Evolutionary conservation across 2,113 vertebrate genomes (phyloP).

Genomic region (Colius striatus): DNA sequence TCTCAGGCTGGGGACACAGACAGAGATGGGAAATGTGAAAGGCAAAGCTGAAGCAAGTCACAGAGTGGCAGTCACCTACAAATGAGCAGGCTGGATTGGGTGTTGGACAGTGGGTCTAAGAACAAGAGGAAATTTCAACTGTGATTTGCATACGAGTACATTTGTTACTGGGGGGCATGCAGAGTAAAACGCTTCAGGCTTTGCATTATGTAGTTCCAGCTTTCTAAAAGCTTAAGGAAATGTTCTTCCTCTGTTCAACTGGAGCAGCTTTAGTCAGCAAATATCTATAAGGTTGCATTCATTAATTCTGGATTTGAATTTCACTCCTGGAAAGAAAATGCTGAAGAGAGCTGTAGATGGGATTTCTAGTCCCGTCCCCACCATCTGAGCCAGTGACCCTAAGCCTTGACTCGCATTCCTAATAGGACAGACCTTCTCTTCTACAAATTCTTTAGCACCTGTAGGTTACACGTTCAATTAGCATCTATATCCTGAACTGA

Average conservation of each 20-base stretch:
- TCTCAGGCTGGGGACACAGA: not conserved
- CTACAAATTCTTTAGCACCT: constrained; percentile 49
- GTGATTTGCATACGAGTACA: not conserved
- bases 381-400: not conserved
- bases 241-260: not conserved
- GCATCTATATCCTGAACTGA: constrained; percentile 47
- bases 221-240: not conserved
- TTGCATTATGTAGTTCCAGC: not conserved
- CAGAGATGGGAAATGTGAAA: not conserved
- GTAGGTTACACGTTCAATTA: constrained; percentile 61
- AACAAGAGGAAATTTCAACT: not conserved
- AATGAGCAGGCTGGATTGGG: not conserved
- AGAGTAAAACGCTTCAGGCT: not conserved
- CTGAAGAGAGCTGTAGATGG: not conserved
- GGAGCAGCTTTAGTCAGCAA: not conserved
- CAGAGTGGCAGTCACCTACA: accelerated
- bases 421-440: constrained; percentile 34
- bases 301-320: constrained; percentile 39
- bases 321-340: not conserved
- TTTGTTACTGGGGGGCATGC: not conserved
- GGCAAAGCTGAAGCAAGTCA: not conserved
- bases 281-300: not conserved
- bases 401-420: constrained; percentile 54
- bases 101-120: accelerated
- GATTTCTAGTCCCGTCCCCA: constrained; percentile 15